Base-by-base conservation (phyloP, 2,888 invertebrate species). In the Hoplodrina ambigua region DNA sequence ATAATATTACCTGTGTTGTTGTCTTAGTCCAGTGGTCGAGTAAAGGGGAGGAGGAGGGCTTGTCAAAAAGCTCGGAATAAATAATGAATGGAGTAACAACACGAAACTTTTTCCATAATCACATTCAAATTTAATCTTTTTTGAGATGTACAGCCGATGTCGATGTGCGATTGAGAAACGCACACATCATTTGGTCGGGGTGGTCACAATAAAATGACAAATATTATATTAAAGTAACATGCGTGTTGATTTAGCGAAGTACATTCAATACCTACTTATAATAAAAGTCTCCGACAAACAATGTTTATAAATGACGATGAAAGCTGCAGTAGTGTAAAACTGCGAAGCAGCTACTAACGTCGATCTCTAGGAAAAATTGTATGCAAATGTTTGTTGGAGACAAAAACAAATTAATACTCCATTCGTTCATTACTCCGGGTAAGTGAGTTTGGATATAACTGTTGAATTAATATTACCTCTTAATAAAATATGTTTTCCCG, bases 391-490 rank as follows among this genome's bases (percentile, higher is more conserved):
- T 46, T 10, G 15, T 50, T n/a, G 25, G 4, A 2, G 37, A 37
- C 25, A 2, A 50, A 19, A 13, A 4, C 19, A 17, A 30, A 19
- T 66, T 2, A 49, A 13, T 11, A 46, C 25, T 58, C 52, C 66
- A 77, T 81, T 77, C 64, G 59, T 64, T 77, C 10, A n/a, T 17
- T 81, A 54, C 53, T 80, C 46, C 70, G 46, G 10, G 20, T 50
- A n/a, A 30, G 56, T 33, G 25, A 2, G n/a, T n/a, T 46, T 62
- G 44, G 17, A 54, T 4, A 15, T 50, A 10, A 17, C 41, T 64
- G 49, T 50, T 70, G 52, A 70, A 69, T 64, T 64, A 64, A 75
- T 69, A 2, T 52, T 20, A 59, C 46, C 37, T 53, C 13, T 41
- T 41, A 41, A 50, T 52, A 11, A 25, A 33, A 20, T 33, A 53